Conservation (phyloP, 2,113 vertebrate species). For the Barbus barbus region DNA sequence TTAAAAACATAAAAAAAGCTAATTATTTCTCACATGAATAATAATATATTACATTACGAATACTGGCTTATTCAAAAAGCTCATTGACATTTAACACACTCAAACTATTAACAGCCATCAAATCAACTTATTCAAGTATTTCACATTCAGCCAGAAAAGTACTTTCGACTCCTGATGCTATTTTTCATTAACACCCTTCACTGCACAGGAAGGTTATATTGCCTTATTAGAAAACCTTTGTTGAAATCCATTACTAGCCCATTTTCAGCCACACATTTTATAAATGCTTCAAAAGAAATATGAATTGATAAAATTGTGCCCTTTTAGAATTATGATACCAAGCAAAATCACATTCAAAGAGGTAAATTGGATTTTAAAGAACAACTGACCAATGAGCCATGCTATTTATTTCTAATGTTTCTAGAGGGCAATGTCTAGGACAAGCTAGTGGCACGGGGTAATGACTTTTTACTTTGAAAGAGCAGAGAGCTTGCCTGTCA, state of each 20-base stretch:
- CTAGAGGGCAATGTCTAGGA: constrained; percentile 14
- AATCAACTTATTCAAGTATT: neutral
- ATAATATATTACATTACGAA: neutral
- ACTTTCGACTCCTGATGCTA: constrained; percentile 1
- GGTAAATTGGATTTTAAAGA: neutral
- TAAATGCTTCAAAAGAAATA: neutral
- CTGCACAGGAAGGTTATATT: constrained; percentile 4
- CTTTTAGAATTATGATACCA: constrained; percentile 11
- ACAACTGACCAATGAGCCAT: constrained; percentile 4
- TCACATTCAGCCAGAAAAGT: constrained; percentile 4
- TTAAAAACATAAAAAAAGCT: neutral
- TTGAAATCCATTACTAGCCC: neutral
- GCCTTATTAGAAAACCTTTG: constrained; percentile 2
- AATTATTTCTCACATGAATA: neutral
- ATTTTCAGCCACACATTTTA: constrained; percentile 5
- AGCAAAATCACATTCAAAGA: neutral
- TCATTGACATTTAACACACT: neutral
- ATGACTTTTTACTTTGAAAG: constrained; percentile 6
- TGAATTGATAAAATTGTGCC: neutral
- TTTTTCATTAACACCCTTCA: constrained; percentile 23
- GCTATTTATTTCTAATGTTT: constrained; percentile 27
- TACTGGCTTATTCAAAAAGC: neutral
- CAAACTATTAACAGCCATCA: neutral
- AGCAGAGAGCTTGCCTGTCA: neutral
- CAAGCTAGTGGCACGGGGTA: neutral